Evolutionary conservation across 2,113 vertebrate genomes (phyloP).

Genomic region (Solenodon paradoxus): DNA sequence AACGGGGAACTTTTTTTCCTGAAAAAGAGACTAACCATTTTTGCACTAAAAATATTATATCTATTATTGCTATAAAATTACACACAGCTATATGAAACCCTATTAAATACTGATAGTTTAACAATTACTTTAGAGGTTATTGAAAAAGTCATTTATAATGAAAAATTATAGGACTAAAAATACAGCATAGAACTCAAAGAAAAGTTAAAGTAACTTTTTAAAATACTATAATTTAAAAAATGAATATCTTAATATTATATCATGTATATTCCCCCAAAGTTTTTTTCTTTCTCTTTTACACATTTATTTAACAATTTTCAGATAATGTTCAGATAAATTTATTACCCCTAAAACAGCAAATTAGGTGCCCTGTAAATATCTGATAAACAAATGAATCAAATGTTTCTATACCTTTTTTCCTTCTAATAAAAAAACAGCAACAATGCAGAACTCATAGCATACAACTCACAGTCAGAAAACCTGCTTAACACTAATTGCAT

Average conservation of each 20-base stretch:
- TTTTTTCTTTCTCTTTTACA: conserved; percentile 13
- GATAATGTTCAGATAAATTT: background rate
- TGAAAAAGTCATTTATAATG: conserved; percentile 48
- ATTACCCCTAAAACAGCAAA: background rate
- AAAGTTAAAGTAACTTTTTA: conserved; percentile 14
- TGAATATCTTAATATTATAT: background rate
- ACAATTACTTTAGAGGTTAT: conserved; percentile 31
- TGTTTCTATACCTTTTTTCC: background rate
- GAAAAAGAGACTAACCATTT: conserved; percentile 24
- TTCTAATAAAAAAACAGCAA: background rate
- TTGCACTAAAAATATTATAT: conserved; percentile 30
- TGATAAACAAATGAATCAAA: background rate
- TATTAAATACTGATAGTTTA: conserved; percentile 21
- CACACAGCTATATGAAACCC: conserved; percentile 34
- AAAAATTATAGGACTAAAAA: conserved; percentile 44
- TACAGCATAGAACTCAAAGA: background rate
- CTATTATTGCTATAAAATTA: conserved; percentile 31
- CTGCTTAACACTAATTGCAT: background rate
- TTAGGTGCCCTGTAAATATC: background rate
- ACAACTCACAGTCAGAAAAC: background rate
- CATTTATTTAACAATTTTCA: background rate
- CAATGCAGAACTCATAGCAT: background rate
- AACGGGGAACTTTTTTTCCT: background rate
- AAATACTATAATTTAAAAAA: conserved; percentile 6
- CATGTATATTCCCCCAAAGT: background rate